phyloP scores from a whole-genome alignment of 2,797 vertebrate species.

The Hipposideros larvatus region DNA sequence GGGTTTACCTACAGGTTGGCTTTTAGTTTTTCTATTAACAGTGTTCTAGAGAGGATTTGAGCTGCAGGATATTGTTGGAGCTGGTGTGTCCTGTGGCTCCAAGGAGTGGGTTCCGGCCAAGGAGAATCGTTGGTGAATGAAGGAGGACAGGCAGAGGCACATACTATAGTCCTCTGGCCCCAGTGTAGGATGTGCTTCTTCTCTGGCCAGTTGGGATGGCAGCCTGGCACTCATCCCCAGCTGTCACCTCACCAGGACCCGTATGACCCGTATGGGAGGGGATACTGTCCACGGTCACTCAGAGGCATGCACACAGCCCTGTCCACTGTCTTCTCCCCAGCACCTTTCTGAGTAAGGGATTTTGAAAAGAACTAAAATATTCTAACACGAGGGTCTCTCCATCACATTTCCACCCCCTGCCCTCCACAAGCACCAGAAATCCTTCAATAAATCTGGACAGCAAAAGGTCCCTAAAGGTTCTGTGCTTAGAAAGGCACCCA shows the following conservation, averaged over 20 bases:
- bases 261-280: rapidly evolving
- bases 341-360: not conserved
- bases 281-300: rapidly evolving
- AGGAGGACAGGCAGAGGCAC: not conserved
- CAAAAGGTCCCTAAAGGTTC: not conserved
- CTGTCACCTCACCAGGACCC: not conserved
- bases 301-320: not conserved
- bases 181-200: not conserved
- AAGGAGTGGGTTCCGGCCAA: not conserved
- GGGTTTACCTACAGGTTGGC: no score
- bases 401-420: rapidly evolving
- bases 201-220: not conserved
- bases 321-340: no score
- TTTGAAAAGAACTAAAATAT: not conserved
- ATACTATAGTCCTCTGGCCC: not conserved
- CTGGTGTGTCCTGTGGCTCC: not conserved
- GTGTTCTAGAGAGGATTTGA: not conserved
- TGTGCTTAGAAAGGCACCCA: not conserved
- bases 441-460: not conserved
- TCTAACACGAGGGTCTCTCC: not conserved
- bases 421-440: not conserved
- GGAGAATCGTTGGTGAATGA: not conserved
- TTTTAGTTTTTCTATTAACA: not conserved
- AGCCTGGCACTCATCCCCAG: not conserved
- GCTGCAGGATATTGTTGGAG: not conserved